Evolutionary conservation across 2,113 vertebrate genomes (phyloP), one percentile per base, ranked within the genome.

Genomic region (Ornithorhynchus anatinus): DNA sequence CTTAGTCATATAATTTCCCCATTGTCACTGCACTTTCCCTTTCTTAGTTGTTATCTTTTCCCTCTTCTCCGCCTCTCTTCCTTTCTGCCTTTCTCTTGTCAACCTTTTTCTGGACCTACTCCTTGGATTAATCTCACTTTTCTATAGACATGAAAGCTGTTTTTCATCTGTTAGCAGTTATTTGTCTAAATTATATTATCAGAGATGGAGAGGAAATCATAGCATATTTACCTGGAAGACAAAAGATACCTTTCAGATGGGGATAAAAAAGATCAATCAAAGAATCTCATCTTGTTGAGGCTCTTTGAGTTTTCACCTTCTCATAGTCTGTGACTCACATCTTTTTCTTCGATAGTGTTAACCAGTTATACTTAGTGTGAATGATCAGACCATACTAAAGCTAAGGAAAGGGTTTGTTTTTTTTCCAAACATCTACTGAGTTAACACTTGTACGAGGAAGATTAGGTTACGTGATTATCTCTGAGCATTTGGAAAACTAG

Each of bases 401-500:
- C 17, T 23, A 32, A 48, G 43, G 40, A 48, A 37, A 32, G 44
- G 62, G 40, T 25, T 42, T 47, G 54, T 51, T 84, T 82, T 40
- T 47, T 61, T 72, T 48, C 80, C 85, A 72, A 84, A 56, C 70
- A 58, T 29, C 40, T 16, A 53, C 40, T 23, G 50, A 51, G 48
- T 67, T 54, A 60, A 51, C 29, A 25, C 23, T 52, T 19, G 25
- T 42, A 54, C 8, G 19, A 62, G 22, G 23, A 29, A 65, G 69
- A 40, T 86, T 80, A 54, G 38, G 51, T 83, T 83, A 79, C 66
- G 59, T 31, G 50, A 76, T 86, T 81, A 81, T 72, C 79, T 83
- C 11, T 48, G 63, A 65, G 81, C 80, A 81, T 77, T 79, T 86
- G 77, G 79, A 84, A 86, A 86, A 72, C 29, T 17, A 71, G 43